These are phyloP conservation scores for Leptatherina wallacei DNA, from an alignment of 2,797 vertebrate genomes.

Conservation along the genomic window DNA sequence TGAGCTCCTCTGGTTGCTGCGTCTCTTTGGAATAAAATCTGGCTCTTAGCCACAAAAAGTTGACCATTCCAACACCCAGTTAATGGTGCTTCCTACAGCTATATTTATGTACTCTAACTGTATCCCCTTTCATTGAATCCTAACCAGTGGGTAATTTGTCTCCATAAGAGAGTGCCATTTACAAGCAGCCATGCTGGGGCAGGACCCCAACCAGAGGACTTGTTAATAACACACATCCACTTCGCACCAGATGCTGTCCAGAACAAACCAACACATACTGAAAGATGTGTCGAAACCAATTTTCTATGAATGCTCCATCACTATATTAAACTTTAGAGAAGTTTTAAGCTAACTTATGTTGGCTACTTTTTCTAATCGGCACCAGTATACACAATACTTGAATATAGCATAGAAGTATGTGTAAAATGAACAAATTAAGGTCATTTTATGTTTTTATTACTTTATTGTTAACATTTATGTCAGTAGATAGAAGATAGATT, in stretches of 20 bases:
- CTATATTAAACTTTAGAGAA: conserved; percentile 48
- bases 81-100: conserved; percentile 77
- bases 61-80: conserved; percentile 74
- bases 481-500: not conserved
- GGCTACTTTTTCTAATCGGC: not conserved
- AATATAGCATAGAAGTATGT: conserved; percentile 25
- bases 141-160: conserved; percentile 80
- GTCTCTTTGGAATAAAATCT: conserved; percentile 68
- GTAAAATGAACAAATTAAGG: not conserved
- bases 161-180: conserved; percentile 83
- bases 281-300: conserved; percentile 72
- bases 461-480: conserved; percentile 14
- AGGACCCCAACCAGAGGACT: conserved; percentile 79
- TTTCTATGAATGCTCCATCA: conserved; percentile 59
- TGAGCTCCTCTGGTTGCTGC: conserved; percentile 58
- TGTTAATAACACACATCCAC: conserved; percentile 83
- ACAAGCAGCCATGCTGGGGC: conserved; percentile 83
- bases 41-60: conserved; percentile 70
- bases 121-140: conserved; percentile 82
- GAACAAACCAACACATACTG: conserved; percentile 70
- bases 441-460: conserved; percentile 15
- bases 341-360: conserved; percentile 51
- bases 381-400: conserved; percentile 3
- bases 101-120: conserved; percentile 83
- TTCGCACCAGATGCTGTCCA: conserved; percentile 81